These are phyloP conservation scores for Phalloptychus januarius DNA, from an alignment of 2,797 vertebrate genomes.

Conservation along the genomic window DNA sequence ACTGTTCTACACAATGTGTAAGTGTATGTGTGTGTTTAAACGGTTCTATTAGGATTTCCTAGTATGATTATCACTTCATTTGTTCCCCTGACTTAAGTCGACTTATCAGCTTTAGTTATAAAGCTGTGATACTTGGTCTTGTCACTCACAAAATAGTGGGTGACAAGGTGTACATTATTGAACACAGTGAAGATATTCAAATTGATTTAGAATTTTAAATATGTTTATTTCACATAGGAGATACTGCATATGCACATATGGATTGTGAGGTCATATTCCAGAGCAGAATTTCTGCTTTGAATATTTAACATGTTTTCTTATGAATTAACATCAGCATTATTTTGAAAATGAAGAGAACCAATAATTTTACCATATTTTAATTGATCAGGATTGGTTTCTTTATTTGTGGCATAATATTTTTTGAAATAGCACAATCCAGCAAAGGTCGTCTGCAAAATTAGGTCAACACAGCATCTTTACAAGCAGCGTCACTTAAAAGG, in stretches of 20 bases:
- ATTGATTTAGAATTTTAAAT: not conserved
- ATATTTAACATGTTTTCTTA: not conserved
- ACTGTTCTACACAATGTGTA: conserved; percentile 1
- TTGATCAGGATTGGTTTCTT: not conserved
- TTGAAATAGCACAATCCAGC: not conserved
- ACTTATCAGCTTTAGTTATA: conserved; percentile 20
- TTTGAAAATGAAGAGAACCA: not conserved
- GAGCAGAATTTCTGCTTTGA: not conserved
- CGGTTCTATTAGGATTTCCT: conserved; percentile 35
- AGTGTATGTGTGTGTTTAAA: conserved; percentile 15
- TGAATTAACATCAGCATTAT: not conserved
- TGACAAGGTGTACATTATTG: not conserved
- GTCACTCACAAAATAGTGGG: not conserved
- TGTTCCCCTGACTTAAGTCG: conserved; percentile 12
- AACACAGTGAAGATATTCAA: not conserved
- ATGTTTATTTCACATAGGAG: no score
- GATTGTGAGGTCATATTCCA: not conserved
- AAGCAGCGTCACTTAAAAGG: not conserved
- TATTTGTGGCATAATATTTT: not conserved
- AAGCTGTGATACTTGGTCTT: not conserved
- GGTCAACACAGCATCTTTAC: not conserved
- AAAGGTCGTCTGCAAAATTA: not conserved
- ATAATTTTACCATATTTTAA: not conserved
- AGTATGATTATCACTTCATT: conserved; percentile 37
- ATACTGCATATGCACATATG: no score